Base-by-base conservation (phyloP, 1,140 invertebrate genomes). In the Maniola jurtina region DNA sequence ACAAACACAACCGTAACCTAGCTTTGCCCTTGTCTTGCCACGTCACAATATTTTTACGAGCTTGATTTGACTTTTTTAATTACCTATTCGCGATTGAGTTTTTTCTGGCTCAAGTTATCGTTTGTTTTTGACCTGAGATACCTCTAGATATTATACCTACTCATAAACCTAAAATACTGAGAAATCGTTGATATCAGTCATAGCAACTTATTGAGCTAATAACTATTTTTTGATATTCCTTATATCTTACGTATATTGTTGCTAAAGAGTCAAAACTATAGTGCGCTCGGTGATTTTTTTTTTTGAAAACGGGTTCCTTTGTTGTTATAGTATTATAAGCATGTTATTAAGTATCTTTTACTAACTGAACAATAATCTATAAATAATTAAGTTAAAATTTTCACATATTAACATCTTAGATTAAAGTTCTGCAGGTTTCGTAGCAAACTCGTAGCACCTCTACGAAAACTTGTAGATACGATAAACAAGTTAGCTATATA, bases 401-500 rank as follows among this genome's bases (percentile, higher is more conserved):
- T 25, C 15, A 15, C 45, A n/a, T n/a, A 11, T 1, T 11, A n/a
- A 48, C 14, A 6, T 48, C 14, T 14, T 48, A 48, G n/a, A n/a
- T 52, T 16, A 59, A 63, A 45, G 42, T 45, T 45, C 42, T 45
- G 42, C 13, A 56, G 33, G 45, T 34, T 58, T 69, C 83, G 86
- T 89, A 88, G 86, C 84, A 70, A 6, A 65, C 62, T 68, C 81
- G 86, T 88, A 88, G 86, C 75, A 57, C 70, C 55, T 71, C 86
- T 87, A 89, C 84, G 83, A 76, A 59, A 68, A 59, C 54, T 56
- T 80, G 84, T 89, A 86, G 84, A 64, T 54, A n/a, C 25, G 15
- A 38, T 25, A 56, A 11, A 52, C 38, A 58, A 14, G 13, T 11
- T 16, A 9, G 34, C 48, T 15, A 6, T 5, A 36, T 36, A 67